Evolutionary conservation across 53 echinoderm and acorn worm genomes (phyloP), one percentile per base, ranked within the genome.

Genomic region (Glandiceps talaboti): DNA sequence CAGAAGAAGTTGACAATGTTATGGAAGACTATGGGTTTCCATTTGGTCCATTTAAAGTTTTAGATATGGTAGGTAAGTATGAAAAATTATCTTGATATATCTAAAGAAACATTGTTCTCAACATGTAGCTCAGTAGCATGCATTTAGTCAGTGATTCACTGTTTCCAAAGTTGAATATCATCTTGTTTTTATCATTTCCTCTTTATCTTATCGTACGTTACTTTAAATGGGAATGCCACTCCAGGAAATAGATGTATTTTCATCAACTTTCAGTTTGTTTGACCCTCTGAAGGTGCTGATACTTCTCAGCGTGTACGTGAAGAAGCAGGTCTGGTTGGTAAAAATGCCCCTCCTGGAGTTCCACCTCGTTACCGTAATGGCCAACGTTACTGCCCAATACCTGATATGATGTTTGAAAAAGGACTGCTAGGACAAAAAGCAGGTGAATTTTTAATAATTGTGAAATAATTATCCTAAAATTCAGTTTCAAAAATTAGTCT

Each of bases 391-490:
- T 87, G 80, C 29, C 83, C 92, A 14, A 29, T 95, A 14, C 30
- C 64, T 25, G 95, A 95, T 79, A 86, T 82, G 28, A 32, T 95
- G 14, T 92, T 90, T 20, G 87, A 91, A 77, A 83, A 75, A 32
- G 87, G 95, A 33, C 81, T 85, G 33, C 85, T 94, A 1, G 94
- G 94, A n/a, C 94, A 94, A 78, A 94, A 94, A 86, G 74, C 89
- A 82, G 94, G 94, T 94, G 26, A 73, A 12, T 45, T 45, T 45
- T 45, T 6, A 45, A 12, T 45, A 20, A 20, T n/a, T n/a, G n/a
- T n/a, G n/a, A n/a, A n/a, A n/a, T n/a, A n/a, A n/a, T n/a, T n/a
- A n/a, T n/a, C n/a, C n/a, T n/a, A n/a, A n/a, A n/a, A n/a, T n/a
- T n/a, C n/a, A n/a, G n/a, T n/a, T n/a, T n/a, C n/a, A n/a, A n/a